Base-by-base conservation (phyloP, 2,113 vertebrate genomes). In the Parotia lawesii region DNA sequence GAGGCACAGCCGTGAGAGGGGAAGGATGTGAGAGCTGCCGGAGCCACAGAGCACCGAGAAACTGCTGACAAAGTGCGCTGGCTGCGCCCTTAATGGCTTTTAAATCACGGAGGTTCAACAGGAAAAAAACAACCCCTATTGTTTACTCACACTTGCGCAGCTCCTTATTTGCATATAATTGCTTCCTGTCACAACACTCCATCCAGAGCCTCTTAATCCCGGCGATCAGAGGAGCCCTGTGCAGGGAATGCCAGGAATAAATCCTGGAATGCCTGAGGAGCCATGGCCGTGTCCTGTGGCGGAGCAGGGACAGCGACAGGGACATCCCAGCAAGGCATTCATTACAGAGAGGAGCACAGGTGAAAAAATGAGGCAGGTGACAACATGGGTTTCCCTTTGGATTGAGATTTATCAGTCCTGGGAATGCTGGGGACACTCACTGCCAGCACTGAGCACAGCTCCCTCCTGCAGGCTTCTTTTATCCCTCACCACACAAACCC, bases 101-200 rank as follows among this genome's bases (percentile, higher is more conserved):
- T 94, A 95, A 96, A 96, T 96, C 90, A 54, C 79, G 3, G 61
- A 64, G 85, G 90, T 86, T 96, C 85, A 84, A 56, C 64, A 18
- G 74, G 48, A 20, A 53, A 31, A 53, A 86, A 77, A 21, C 74
- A 94, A 53, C 15, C 72, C 50, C 62, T n/a, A 8, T 54, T 90
- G 78, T 94, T 97, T 95, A 89, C 93, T 93, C 95, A 89, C 82
- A 87, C 83, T 88, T 62, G 51, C 4, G 2, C 38, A 9, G 85
- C 45, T 62, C 56, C 88, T 92, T 70, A 93, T 95, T 92, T 97
- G 93, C 94, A 92, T 95, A 62, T 87, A 96, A 96, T 96, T 89
- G 91, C 83, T 95, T 96, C 87, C 66, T 87, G 93, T 96, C 95
- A 91, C 96, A 87, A 82, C 91, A 54, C 20, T 19, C 33, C 57